Percentiles rank a stretch among this genome's conserved stretches.
Evolutionary conservation across 2,888 invertebrate genomes (phyloP).

Genomic region (Bombyx huttoni): DNA sequence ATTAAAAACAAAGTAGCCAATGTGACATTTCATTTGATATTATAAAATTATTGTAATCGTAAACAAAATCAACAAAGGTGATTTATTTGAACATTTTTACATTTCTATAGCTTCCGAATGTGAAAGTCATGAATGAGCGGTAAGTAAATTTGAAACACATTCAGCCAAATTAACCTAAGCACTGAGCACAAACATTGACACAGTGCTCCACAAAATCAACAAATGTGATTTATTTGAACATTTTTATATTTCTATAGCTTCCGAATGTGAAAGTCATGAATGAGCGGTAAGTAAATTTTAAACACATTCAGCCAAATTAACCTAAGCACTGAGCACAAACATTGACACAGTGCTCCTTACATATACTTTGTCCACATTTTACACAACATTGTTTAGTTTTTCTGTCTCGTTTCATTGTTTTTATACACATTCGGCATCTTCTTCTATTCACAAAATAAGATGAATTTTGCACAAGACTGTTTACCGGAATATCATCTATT

Average conservation of each 20-base stretch:
- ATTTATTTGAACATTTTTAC: background rate
- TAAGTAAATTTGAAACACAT: too few species aligned
- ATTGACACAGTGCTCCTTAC: slow-evolving; percentile 46
- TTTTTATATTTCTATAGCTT: background rate
- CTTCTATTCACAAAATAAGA: slow-evolving; percentile 26
- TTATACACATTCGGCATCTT: slow-evolving; percentile 39
- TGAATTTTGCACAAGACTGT: background rate
- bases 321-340: slow-evolving; percentile 38
- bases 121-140: too few species aligned
- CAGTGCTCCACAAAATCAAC: too few species aligned
- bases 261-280: too few species aligned
- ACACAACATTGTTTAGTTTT: slow-evolving; percentile 44
- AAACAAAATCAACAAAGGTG: too few species aligned
- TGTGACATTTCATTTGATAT: background rate
- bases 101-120: background rate
- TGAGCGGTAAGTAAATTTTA: too few species aligned
- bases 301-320: background rate
- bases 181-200: slow-evolving; percentile 38
- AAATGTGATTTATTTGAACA: background rate
- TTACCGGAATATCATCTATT: background rate
- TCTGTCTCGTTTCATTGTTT: slow-evolving; percentile 38
- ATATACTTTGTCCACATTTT: slow-evolving; percentile 45
- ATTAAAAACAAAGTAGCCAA: background rate
- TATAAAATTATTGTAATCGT: too few species aligned
- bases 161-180: slow-evolving; percentile 12